phyloP scores from a whole-genome alignment of 2,113 vertebrate genomes.

The Origma solitaria region DNA sequence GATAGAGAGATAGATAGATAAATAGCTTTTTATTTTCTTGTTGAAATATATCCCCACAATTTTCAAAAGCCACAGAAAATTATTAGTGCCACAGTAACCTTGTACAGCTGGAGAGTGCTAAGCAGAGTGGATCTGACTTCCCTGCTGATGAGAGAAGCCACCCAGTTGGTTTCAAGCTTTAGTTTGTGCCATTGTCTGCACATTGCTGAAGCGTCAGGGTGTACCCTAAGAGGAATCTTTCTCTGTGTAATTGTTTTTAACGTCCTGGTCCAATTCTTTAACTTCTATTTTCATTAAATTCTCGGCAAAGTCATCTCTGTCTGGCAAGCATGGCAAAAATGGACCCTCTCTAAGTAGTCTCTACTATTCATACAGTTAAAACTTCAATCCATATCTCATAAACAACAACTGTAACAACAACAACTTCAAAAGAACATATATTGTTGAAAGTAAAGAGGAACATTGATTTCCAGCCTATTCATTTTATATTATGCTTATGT shows the following conservation, averaged over 20 bases:
- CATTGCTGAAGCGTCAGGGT: not conserved
- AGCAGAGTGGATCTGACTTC: conserved; percentile 16
- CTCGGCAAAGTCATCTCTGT: not conserved
- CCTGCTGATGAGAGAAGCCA: not conserved
- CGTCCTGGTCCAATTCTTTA: not conserved
- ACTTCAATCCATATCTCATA: not conserved
- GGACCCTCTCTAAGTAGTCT: not conserved
- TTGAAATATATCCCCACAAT: conserved; percentile 46
- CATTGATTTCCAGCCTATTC: not conserved
- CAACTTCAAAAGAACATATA: not conserved
- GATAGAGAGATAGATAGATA: not conserved
- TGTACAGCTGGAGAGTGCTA: conserved; percentile 12
- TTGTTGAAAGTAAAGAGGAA: not conserved
- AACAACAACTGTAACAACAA: not conserved
- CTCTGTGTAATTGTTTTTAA: not conserved
- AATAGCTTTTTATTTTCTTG: not conserved
- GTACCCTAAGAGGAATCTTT: not conserved
- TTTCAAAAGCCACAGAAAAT: conserved; percentile 56
- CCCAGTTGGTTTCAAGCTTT: not conserved
- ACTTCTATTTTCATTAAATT: not conserved
- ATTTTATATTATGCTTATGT: not conserved
- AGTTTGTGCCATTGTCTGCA: not conserved
- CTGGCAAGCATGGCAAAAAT: not conserved
- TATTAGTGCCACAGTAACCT: conserved; percentile 24
- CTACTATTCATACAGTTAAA: not conserved